Conservation (phyloP, 2,113 vertebrate species). For the Cryptotis parvus region DNA sequence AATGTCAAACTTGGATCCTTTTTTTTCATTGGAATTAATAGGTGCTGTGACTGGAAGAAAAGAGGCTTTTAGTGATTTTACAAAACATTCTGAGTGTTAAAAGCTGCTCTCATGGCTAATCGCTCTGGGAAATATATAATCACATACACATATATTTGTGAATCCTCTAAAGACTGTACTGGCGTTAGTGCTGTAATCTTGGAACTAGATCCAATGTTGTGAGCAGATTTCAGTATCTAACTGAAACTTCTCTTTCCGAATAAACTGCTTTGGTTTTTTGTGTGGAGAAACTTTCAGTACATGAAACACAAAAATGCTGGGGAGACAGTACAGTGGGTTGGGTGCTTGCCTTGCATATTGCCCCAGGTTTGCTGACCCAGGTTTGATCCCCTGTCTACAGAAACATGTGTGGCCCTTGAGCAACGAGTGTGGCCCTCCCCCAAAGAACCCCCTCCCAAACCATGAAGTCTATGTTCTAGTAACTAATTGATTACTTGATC, state of each 20-base stretch:
- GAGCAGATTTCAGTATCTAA: not conserved
- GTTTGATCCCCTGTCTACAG: too few relatives aligned
- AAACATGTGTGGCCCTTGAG: not conserved
- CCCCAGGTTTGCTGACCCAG: too few relatives aligned
- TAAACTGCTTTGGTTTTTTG: not conserved
- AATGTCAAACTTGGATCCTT: slow-evolving; percentile 85
- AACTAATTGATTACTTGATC: too few relatives aligned
- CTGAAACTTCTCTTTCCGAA: not conserved
- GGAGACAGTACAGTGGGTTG: too few relatives aligned
- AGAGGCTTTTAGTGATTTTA: not conserved
- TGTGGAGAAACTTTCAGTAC: not conserved
- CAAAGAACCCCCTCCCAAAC: not conserved
- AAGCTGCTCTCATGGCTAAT: not conserved
- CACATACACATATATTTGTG: too few relatives aligned
- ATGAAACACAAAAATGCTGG: not conserved
- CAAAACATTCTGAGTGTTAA: not conserved
- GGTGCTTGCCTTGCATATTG: too few relatives aligned
- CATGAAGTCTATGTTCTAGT: not conserved
- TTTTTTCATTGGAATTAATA: slow-evolving; percentile 29
- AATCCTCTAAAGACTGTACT: too few relatives aligned
- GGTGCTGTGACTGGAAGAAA: slow-evolving; percentile 80
- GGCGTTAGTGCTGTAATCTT: not conserved
- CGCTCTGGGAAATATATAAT: too few relatives aligned
- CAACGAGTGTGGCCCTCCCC: not conserved
- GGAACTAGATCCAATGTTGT: not conserved